Evolutionary conservation across 2,797 vertebrate genomes (phyloP).

Genomic region (Astyanax mexicanus): DNA sequence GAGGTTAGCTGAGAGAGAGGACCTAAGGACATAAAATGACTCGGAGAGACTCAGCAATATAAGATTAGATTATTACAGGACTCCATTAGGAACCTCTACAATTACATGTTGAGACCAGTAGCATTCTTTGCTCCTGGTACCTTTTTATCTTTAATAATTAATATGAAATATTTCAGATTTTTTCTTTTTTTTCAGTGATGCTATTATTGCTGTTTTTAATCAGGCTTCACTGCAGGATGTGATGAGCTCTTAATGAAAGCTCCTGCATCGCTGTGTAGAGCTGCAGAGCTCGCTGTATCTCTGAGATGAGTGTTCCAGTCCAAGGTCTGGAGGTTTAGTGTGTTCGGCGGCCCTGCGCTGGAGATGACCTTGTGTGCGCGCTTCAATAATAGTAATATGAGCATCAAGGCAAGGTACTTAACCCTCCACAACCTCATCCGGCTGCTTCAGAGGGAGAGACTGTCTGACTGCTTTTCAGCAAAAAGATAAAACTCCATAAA

Average conservation of each 20-base stretch:
- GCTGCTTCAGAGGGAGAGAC: not conserved
- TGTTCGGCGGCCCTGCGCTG: not conserved
- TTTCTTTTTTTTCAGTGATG: no score
- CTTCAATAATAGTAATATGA: constrained; percentile 1
- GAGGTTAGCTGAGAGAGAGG: no score
- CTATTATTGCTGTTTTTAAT: no score
- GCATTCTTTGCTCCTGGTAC: no score
- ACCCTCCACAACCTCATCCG: not conserved
- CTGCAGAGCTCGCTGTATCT: not conserved
- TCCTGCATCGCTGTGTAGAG: not conserved
- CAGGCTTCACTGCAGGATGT: not conserved
- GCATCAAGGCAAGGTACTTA: not conserved
- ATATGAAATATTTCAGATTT: no score
- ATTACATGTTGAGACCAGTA: no score
- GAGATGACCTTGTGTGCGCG: not conserved
- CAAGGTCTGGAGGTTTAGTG: not conserved
- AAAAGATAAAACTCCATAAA: not conserved
- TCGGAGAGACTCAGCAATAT: no score
- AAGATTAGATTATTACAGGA: no score
- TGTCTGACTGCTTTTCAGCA: not conserved
- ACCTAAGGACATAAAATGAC: no score
- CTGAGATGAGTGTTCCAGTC: not conserved
- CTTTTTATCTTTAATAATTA: no score
- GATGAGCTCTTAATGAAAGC: not conserved
- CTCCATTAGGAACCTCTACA: no score